Conservation (phyloP, 1,140 invertebrate genomes). For the Trichogramma pretiosum region DNA sequence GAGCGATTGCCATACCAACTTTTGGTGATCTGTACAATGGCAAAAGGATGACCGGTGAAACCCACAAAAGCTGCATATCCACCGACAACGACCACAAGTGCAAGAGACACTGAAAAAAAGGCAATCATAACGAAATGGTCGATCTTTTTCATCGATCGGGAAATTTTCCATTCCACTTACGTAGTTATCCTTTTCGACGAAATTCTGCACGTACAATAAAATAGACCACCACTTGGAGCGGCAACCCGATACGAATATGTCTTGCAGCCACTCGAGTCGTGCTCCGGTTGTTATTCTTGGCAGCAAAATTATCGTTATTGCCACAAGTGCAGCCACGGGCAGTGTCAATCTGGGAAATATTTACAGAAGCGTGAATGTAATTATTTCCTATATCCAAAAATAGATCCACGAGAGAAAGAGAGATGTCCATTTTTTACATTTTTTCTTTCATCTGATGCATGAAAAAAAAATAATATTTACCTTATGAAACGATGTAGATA, state of each 20-base stretch:
- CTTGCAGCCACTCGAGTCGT: slow-evolving; percentile 30
- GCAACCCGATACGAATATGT: slow-evolving; percentile 31
- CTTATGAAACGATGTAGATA: slow-evolving; percentile 37
- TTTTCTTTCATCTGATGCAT: no score
- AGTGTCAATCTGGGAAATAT: slow-evolving; percentile 41
- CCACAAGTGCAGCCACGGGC: slow-evolving; percentile 36
- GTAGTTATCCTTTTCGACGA: slow-evolving; percentile 34
- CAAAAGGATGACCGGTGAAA: slow-evolving; percentile 36
- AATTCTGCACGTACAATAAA: slow-evolving; percentile 54
- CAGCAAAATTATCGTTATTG: slow-evolving; percentile 34
- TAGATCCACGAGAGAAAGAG: no score
- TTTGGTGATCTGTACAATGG: slow-evolving; percentile 25
- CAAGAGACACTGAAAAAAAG: slow-evolving; percentile 29
- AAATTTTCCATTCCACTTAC: slow-evolving; percentile 21
- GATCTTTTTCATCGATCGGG: no score
- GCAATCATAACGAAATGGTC: slow-evolving; percentile 1
- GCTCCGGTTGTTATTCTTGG: slow-evolving; percentile 38
- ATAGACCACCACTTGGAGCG: slow-evolving; percentile 50
- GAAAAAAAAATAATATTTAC: slow-evolving; percentile 25
- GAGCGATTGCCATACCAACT: slow-evolving; percentile 18
- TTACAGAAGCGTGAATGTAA: no score
- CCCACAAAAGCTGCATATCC: slow-evolving; percentile 38
- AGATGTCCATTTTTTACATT: no score
- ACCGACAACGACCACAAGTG: slow-evolving; percentile 41
- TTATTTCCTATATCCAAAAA: no score